Evolutionary conservation across 2,113 vertebrate species (phyloP).

Genomic region (Probosciger aterrimus): DNA sequence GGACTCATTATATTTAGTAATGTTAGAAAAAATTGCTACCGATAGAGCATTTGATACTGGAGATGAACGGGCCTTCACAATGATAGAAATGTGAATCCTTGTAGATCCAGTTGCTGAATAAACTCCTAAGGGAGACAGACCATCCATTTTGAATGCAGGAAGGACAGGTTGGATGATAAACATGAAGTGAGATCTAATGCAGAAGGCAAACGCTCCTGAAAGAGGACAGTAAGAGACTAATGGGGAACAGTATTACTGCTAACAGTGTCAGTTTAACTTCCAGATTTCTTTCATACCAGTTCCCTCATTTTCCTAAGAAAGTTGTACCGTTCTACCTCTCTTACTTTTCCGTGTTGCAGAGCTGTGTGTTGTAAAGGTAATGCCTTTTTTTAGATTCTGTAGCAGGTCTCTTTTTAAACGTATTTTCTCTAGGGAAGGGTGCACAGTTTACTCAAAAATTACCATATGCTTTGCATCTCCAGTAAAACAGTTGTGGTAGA

Average conservation of each 20-base stretch:
- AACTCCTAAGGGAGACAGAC: neutral
- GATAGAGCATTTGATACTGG: neutral
- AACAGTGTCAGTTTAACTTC: neutral
- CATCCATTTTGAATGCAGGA: neutral
- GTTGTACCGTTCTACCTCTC: neutral
- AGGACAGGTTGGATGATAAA: neutral
- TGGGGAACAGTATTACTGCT: neutral
- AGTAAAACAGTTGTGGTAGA: slow-evolving; percentile 4
- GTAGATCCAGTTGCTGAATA: neutral
- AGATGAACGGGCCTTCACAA: neutral
- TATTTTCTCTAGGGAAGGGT: slow-evolving; percentile 45
- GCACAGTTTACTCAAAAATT: slow-evolving; percentile 49
- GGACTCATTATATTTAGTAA: slow-evolving; percentile 50
- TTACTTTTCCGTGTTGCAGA: neutral
- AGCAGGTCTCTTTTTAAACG: slow-evolving; percentile 37
- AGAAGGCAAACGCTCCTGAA: neutral
- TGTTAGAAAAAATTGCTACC: neutral
- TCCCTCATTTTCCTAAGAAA: neutral
- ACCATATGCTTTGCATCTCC: slow-evolving; percentile 50
- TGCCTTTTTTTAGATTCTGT: slow-evolving; percentile 9
- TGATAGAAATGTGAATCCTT: neutral
- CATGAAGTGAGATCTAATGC: neutral
- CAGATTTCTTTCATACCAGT: neutral
- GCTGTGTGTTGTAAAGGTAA: neutral
- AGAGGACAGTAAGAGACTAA: neutral